Base-by-base conservation (phyloP, 2,113 vertebrate species). In the Eretmochelys imbricata region DNA sequence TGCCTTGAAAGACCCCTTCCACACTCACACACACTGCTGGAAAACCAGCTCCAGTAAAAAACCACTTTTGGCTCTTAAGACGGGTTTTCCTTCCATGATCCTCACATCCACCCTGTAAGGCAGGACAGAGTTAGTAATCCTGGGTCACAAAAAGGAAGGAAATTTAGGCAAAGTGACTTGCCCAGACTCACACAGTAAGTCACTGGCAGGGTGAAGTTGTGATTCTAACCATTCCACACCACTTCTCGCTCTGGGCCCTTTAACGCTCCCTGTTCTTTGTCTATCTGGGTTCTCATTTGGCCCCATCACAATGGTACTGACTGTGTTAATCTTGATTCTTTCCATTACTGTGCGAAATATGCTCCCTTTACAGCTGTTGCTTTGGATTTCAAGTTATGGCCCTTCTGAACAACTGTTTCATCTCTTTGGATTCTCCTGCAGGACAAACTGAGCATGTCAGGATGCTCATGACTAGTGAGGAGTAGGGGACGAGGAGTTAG, bases 31-130 rank as follows among this genome's bases (percentile, higher is more conserved):
- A n/a, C 9, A 38, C 25, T 83, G 24, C 48, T 90, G 91, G 88
- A 27, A 88, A 78, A 78, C 42, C 75, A 78, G 75, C 42, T 48
- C 25, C 25, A 46, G 6, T 27, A 78, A 46, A 80, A 1, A 19
- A 35, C 0, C 1, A 24, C 4, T 14, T 54, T 83, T 83, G 88
- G 31, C 69, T 86, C n/a, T 24, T 42, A 50, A 0, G 6, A 38
- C 1, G 1, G 48, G 5, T 50, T 2, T 0, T 22, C 57, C 35
- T 57, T 31, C 0, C 1, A 31, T 42, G 86, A 48, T 55, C 79
- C 91, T 49, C 16, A 8, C 4, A 1, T 29, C 50, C 0, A 35
- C 19, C 20, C n/a, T 4, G n/a, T 2, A 25, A 27, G 11, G 6
- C 65, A 22, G 65, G 65, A 31, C 62, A 2, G 3, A 31, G 1